A percentile compares a stretch with the other conserved stretches of the same genome.
Conservation (phyloP, 2,113 vertebrate genomes). For the Leptocoma aspasia region DNA sequence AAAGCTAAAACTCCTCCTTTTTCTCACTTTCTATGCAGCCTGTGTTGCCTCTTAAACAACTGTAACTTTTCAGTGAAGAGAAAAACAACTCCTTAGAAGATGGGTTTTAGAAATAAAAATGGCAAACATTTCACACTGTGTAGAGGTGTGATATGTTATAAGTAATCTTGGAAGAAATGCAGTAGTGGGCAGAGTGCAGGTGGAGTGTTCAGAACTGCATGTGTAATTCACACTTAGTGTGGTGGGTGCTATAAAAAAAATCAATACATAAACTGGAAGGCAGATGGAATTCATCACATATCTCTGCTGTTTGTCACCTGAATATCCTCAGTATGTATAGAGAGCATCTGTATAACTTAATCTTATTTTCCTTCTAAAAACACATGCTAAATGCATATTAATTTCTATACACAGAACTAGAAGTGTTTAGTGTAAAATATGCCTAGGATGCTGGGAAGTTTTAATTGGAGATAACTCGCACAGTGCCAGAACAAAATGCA, state of each 20-base stretch:
- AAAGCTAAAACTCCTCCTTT: neutral
- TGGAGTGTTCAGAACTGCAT: slow-evolving; percentile 26
- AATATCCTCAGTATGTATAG: neutral
- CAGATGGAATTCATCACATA: slow-evolving; percentile 5
- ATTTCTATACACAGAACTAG: neutral
- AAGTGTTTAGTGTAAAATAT: neutral
- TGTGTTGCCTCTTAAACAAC: neutral
- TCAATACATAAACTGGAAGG: neutral
- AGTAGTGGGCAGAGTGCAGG: slow-evolving; percentile 44
- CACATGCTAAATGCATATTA: neutral
- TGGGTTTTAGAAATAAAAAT: slow-evolving; percentile 8
- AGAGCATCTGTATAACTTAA: neutral
- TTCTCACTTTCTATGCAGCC: neutral
- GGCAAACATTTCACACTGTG: slow-evolving; percentile 27
- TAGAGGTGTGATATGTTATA: slow-evolving; percentile 29
- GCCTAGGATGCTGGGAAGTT: neutral
- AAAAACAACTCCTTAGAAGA: neutral
- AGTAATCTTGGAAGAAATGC: slow-evolving; percentile 32
- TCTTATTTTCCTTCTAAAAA: neutral
- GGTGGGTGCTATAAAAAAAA: slow-evolving; percentile 13
- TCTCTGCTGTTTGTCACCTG: slow-evolving; percentile 19
- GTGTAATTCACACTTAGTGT: slow-evolving; percentile 29
- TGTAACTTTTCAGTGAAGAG: slow-evolving; percentile 6
- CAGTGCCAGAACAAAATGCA: neutral
- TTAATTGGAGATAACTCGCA: neutral